These are phyloP conservation scores for Eretmocerus hayati DNA, from an alignment of 2,888 invertebrate genomes.

Conservation along the genomic window DNA sequence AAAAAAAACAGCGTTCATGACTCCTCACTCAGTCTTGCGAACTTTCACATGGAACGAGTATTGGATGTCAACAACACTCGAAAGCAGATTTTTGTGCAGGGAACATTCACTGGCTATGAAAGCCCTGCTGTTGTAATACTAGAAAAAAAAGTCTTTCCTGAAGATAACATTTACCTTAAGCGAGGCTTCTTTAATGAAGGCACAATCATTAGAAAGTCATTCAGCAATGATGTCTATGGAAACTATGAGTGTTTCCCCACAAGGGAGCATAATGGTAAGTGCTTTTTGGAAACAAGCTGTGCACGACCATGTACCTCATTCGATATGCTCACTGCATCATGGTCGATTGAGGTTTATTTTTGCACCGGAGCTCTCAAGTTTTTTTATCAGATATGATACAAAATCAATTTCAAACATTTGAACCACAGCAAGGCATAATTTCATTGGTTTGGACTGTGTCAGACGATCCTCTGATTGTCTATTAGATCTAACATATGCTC, in stretches of 20 bases:
- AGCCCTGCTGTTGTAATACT: conserved; percentile 67
- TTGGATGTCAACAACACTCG: conserved; percentile 65
- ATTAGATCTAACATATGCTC: no score
- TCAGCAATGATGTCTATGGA: conserved; percentile 80
- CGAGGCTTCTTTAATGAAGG: conserved; percentile 58
- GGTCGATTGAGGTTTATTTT: no score
- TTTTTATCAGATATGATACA: no score
- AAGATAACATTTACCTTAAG: conserved; percentile 51
- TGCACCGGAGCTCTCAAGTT: no score
- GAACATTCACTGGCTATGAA: conserved; percentile 56
- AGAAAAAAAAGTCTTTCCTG: conserved; percentile 75
- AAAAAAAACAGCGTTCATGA: no score
- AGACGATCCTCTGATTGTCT: no score
- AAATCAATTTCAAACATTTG: no score
- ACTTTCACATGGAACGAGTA: conserved; percentile 61
- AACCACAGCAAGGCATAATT: no score
- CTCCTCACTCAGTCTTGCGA: conserved; percentile 51
- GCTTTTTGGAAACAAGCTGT: no score
- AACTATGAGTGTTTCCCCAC: conserved; percentile 68
- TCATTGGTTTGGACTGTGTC: no score
- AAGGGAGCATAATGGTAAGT: conserved; percentile 57
- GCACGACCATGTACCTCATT: no score
- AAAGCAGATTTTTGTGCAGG: conserved; percentile 66
- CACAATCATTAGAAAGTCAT: conserved; percentile 56
- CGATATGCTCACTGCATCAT: no score